Evolutionary conservation across 2,888 invertebrate species (phyloP), one percentile per base, ranked within the genome.

Genomic region (Falcaria lacertinaria): DNA sequence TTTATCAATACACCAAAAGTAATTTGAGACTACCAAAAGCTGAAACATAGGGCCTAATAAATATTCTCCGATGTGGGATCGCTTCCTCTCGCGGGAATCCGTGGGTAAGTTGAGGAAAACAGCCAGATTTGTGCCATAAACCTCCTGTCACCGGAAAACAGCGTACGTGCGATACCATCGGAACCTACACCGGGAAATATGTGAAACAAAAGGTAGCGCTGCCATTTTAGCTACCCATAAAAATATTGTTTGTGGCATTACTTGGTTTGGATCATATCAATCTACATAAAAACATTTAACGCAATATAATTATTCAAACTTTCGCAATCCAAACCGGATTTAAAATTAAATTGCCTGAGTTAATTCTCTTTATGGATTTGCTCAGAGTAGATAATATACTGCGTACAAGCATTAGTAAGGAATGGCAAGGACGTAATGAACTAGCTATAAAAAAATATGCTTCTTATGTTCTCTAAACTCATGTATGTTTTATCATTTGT

Each of bases 41-140:
- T 60, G 68, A 67, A 64, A 69, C 71, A 64, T 60, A 60, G 67
- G 56, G 62, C 56, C 65, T 69, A 74, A 74, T 74, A 74, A 74
- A 74, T 74, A 74, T 73, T 68, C 74, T 61, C 45, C 50, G 51
- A 64, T 69, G 74, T 71, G 72, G 66, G 68, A 64, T 64, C 59
- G 68, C 56, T 61, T 68, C 59, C 57, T 62, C 52, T 59, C 50
- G 56, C 45, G 58, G 60, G 61, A 64, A 3, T 6, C 58, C 56
- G 50, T 58, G 56, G 57, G 55, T 63, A 65, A 64, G 67, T 70
- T 64, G 65, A 64, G 64, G 66, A 69, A 73, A 74, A 71, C 66
- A 50, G 67, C 49, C 64, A 77, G 79, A 77, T 79, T 78, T 71
- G 69, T 69, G 65, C 66, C 63, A 63, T 70, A 78, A 74, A 75